These are phyloP conservation scores for Pelvicachromis taeniatus DNA, from an alignment of 2,113 vertebrate genomes.

Conservation along the genomic window DNA sequence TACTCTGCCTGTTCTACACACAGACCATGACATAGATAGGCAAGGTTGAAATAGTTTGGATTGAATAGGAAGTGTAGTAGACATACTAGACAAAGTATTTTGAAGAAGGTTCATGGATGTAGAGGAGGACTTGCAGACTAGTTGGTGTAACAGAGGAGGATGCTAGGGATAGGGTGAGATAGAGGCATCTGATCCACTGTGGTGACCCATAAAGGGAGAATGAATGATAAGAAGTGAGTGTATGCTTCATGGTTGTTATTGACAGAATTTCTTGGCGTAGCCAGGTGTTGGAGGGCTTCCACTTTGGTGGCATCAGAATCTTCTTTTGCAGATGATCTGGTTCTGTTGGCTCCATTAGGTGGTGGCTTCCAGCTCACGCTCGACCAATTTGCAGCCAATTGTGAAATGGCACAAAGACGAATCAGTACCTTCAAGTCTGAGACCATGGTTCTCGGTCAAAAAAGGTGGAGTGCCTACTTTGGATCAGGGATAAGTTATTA, in stretches of 20 bases:
- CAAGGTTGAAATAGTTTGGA: neutral
- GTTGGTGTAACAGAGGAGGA: neutral
- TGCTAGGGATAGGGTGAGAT: rapidly evolving
- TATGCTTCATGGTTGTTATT: neutral
- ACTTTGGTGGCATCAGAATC: neutral
- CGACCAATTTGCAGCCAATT: neutral
- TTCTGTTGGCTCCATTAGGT: neutral
- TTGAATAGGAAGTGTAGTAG: neutral
- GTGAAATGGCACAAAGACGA: rapidly evolving
- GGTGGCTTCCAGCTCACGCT: neutral
- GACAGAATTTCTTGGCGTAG: no score
- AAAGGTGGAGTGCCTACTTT: neutral
- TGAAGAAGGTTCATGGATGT: no score
- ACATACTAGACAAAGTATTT: neutral
- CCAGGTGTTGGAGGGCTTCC: neutral
- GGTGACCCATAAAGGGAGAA: no score
- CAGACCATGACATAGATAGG: no score
- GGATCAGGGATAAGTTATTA: neutral
- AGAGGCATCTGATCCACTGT: neutral
- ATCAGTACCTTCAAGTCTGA: neutral
- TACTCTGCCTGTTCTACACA: no score
- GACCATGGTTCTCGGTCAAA: neutral
- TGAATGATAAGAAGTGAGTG: neutral
- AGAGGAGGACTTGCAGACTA: neutral
- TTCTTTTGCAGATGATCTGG: neutral